A percentile compares a stretch with the other conserved stretches of the same genome.
phyloP scores from a whole-genome alignment of 2,888 invertebrate genomes.

The Leptarthrus brevirostris region DNA sequence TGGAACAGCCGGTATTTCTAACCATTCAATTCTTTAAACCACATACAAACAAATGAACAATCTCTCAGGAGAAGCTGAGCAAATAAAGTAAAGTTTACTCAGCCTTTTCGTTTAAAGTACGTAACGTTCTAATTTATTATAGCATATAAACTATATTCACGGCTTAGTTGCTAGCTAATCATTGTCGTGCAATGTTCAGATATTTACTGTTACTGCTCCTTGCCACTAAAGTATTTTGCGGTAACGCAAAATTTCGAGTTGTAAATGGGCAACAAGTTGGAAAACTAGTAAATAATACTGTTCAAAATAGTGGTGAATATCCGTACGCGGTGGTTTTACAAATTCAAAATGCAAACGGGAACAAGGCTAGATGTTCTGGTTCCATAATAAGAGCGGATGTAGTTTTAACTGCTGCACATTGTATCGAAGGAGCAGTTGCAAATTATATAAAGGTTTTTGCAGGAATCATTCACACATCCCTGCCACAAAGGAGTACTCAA shows the following conservation, averaged over 20 bases:
- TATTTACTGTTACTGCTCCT: too few species aligned
- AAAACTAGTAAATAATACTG: background rate
- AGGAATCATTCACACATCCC: background rate
- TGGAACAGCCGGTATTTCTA: too few species aligned
- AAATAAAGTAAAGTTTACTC: too few species aligned
- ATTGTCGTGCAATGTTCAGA: too few species aligned
- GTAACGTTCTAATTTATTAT: too few species aligned
- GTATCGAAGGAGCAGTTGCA: background rate
- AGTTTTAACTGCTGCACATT: slow-evolving; percentile 15
- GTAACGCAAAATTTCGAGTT: background rate
- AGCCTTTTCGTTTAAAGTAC: too few species aligned
- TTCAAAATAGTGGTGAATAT: background rate
- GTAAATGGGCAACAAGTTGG: background rate
- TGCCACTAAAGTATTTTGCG: too few species aligned
- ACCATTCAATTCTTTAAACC: too few species aligned
- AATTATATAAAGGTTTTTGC: background rate
- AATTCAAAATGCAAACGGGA: background rate
- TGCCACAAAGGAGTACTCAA: background rate
- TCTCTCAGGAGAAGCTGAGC: too few species aligned
- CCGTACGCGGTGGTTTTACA: background rate
- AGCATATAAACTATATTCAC: too few species aligned
- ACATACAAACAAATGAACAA: too few species aligned
- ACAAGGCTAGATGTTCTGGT: background rate
- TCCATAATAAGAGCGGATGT: background rate
- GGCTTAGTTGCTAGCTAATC: too few species aligned